phyloP scores from a whole-genome alignment of 2,797 vertebrate genomes.

The Rhabdomys pumilio region DNA sequence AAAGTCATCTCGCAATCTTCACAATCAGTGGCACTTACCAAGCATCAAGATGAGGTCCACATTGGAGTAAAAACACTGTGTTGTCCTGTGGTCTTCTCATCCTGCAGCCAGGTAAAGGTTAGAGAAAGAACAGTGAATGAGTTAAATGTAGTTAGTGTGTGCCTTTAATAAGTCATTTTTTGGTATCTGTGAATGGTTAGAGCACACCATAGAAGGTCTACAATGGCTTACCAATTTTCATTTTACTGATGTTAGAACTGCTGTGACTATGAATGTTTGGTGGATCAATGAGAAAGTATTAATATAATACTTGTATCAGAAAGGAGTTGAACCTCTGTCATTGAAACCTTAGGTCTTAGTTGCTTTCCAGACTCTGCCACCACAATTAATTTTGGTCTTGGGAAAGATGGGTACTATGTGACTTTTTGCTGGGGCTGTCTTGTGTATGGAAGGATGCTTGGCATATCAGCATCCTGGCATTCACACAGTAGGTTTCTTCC shows the following conservation, averaged over 20 bases:
- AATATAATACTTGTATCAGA: not conserved
- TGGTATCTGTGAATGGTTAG: not conserved
- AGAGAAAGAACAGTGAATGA: not conserved
- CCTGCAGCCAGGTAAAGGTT: not conserved
- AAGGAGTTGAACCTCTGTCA: not conserved
- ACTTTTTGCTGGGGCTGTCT: not conserved
- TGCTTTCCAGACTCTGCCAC: not conserved
- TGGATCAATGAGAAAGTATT: not conserved
- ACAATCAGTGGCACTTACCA: not conserved
- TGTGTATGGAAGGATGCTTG: not conserved
- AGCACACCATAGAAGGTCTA: not conserved
- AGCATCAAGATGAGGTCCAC: not conserved
- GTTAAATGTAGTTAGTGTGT: not conserved
- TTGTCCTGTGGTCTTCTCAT: not conserved
- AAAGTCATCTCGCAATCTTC: not conserved
- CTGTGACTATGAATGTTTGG: not conserved
- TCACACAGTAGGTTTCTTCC: not conserved
- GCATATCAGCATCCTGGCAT: not conserved
- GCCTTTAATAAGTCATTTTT: not conserved
- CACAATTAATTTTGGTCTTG: not conserved
- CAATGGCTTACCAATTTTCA: not conserved
- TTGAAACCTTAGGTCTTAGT: not conserved
- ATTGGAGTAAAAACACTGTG: not conserved
- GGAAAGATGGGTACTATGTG: not conserved
- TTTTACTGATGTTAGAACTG: not conserved